Conservation (phyloP, 2,113 vertebrate species). For the Oceanodroma tethys region DNA sequence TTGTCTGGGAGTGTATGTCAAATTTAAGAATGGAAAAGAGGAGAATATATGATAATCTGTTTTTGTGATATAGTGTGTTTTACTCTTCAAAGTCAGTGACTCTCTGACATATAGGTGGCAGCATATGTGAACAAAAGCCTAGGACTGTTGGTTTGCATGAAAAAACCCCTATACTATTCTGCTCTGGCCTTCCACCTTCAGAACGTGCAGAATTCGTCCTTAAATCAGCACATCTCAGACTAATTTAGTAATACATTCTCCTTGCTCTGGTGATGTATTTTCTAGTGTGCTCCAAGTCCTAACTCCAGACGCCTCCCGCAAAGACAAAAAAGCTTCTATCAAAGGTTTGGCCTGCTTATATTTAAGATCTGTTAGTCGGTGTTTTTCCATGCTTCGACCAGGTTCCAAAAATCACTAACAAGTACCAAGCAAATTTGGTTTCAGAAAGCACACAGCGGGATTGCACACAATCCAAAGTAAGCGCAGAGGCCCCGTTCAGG, state of each 20-base stretch:
- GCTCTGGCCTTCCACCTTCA: background rate
- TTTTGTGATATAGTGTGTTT: background rate
- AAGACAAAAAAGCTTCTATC: background rate
- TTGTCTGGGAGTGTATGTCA: background rate
- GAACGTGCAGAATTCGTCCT: background rate
- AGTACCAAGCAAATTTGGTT: constrained; percentile 20
- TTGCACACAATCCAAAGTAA: background rate
- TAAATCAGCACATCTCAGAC: background rate
- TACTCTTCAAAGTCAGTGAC: background rate
- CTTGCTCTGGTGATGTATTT: background rate
- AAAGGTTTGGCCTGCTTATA: background rate
- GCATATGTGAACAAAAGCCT: background rate
- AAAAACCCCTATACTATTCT: background rate
- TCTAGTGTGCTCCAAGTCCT: background rate
- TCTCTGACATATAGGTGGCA: background rate
- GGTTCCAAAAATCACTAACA: constrained; percentile 6
- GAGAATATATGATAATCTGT: background rate
- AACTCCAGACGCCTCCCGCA: background rate
- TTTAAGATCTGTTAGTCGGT: background rate
- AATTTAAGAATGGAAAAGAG: background rate
- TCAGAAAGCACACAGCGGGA: background rate
- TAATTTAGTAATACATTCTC: background rate
- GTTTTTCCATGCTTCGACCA: background rate
- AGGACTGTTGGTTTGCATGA: background rate
- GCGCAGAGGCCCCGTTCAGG: background rate